A percentile compares a stretch with the other conserved stretches of the same genome.
phyloP scores from a whole-genome alignment of 35 echinoderm and acorn worm species.

The Anneissia japonica region DNA sequence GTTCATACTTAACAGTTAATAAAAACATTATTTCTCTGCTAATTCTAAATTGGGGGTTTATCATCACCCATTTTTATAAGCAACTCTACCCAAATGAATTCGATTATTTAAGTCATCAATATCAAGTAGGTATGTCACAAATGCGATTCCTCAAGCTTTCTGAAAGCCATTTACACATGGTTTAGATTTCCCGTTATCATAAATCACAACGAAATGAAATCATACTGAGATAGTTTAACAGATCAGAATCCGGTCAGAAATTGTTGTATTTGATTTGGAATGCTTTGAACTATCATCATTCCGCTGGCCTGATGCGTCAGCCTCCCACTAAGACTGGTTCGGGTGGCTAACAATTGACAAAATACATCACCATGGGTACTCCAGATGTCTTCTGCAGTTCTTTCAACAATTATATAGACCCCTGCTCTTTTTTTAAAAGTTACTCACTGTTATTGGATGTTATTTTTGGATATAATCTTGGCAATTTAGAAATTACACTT shows the following conservation, averaged over 20 bases:
- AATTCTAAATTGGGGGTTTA: background rate
- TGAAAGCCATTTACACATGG: background rate
- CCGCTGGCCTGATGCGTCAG: background rate
- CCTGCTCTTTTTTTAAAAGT: background rate
- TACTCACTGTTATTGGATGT: background rate
- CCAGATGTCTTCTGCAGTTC: background rate
- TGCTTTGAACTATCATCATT: background rate
- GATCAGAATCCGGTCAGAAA: background rate
- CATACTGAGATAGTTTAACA: background rate
- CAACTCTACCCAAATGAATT: background rate
- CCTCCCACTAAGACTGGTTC: background rate
- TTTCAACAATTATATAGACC: background rate
- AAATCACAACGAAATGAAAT: background rate
- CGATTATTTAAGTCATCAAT: background rate
- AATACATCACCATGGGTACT: background rate
- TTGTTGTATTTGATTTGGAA: background rate
- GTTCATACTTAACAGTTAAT: background rate
- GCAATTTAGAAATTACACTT: background rate
- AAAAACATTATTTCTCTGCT: background rate
- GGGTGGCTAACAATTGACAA: background rate
- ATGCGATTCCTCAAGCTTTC: background rate
- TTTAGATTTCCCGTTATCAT: background rate
- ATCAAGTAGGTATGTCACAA: background rate
- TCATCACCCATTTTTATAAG: background rate
- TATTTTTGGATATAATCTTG: background rate